Conservation (phyloP, 2,888 invertebrate species). For the Lasiommata megera region DNA sequence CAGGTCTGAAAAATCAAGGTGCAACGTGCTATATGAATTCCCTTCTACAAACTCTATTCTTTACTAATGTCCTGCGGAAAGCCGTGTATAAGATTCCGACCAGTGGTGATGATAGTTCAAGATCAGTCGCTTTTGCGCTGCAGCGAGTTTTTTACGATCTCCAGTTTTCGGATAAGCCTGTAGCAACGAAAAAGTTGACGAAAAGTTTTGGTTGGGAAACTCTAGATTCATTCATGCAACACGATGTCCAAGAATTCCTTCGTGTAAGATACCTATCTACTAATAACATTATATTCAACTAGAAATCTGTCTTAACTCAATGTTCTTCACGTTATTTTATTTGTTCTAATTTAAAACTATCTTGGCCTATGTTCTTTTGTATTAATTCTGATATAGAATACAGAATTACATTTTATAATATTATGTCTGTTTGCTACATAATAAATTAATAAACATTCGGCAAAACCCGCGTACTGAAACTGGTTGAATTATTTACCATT, state of each 20-base stretch:
- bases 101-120: slow-evolving; percentile 96
- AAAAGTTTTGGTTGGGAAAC: slow-evolving; percentile 99
- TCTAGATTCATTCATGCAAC: slow-evolving; percentile 99
- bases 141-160: slow-evolving; percentile 99
- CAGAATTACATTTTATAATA: too few relatives aligned
- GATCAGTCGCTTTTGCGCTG: slow-evolving; percentile 93
- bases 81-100: slow-evolving; percentile 99
- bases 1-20: slow-evolving; percentile 98
- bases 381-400: too few relatives aligned
- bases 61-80: slow-evolving; percentile 94
- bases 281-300: too few relatives aligned
- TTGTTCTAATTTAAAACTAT: too few relatives aligned
- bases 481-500: too few relatives aligned
- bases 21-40: slow-evolving; percentile 99
- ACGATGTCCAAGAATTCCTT: slow-evolving; percentile 95
- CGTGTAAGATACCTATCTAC: slow-evolving; percentile 77
- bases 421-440: too few relatives aligned
- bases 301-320: too few relatives aligned
- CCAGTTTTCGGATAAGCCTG: slow-evolving; percentile 97
- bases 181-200: slow-evolving; percentile 98
- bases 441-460: too few relatives aligned
- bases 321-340: too few relatives aligned
- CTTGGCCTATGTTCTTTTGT: too few relatives aligned
- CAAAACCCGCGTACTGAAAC: too few relatives aligned
- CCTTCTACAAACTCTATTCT: slow-evolving; percentile 97